A percentile compares a stretch with the other conserved stretches of the same genome.
Conservation (phyloP, 1,140 invertebrate genomes). For the Cyrtorhinus lividipennis region DNA sequence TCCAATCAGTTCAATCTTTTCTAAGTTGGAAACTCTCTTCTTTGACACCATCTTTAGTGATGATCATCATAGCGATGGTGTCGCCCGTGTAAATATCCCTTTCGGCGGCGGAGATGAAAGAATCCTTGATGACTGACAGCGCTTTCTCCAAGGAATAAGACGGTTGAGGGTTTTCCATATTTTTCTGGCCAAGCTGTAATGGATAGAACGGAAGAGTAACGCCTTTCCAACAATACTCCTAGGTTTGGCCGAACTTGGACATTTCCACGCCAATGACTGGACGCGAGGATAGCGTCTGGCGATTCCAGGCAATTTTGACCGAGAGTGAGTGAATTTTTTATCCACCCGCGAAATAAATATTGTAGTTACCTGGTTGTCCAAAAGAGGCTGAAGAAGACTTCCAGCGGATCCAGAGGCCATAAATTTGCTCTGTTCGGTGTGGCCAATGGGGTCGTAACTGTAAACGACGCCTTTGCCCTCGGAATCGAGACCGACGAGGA, state of each 20-base stretch:
- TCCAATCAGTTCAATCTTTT: no score
- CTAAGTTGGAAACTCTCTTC: slow-evolving; percentile 53
- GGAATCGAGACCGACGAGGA: slow-evolving; percentile 76
- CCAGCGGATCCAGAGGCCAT: slow-evolving; percentile 72
- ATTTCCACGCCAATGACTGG: no score
- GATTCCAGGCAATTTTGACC: no score
- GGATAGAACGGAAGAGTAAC: slow-evolving; percentile 21
- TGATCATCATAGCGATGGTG: slow-evolving; percentile 71
- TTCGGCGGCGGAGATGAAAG: slow-evolving; percentile 92
- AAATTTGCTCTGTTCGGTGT: slow-evolving; percentile 66
- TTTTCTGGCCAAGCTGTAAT: slow-evolving; percentile 63
- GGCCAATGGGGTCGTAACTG: slow-evolving; percentile 94
- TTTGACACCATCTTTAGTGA: slow-evolving; percentile 75
- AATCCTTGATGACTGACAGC: slow-evolving; percentile 75
- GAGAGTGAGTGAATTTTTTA: no score
- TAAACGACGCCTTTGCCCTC: slow-evolving; percentile 87
- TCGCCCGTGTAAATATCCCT: slow-evolving; percentile 96
- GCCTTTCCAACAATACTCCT: not conserved
- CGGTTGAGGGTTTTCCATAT: slow-evolving; percentile 52
- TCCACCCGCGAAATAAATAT: no score
- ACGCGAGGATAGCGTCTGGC: no score
- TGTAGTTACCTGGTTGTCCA: slow-evolving; percentile 76
- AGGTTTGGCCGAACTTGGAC: no score
- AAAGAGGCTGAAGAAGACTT: slow-evolving; percentile 61
- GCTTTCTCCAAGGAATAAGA: slow-evolving; percentile 65